Evolutionary conservation across 2,797 vertebrate genomes (phyloP).

Genomic region (Sylvia borin): DNA sequence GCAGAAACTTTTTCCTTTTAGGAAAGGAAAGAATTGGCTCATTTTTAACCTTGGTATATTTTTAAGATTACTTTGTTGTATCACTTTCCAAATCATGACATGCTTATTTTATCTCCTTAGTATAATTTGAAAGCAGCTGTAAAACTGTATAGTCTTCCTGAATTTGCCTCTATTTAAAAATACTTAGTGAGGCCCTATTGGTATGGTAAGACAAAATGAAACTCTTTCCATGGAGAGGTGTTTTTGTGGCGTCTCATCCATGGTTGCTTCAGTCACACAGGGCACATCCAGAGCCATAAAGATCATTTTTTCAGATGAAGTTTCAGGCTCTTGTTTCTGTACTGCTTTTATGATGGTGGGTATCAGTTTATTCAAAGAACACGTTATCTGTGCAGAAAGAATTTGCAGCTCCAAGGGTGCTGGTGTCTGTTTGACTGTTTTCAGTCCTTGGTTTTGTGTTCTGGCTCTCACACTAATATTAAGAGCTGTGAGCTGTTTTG

Average conservation of each 20-base stretch:
- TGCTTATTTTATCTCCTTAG: not conserved
- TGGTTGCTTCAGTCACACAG: not conserved
- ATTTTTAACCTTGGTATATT: not conserved
- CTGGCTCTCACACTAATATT: not conserved
- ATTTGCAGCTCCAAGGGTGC: not conserved
- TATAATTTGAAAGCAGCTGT: not conserved
- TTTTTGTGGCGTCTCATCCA: not conserved
- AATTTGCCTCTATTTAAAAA: not conserved
- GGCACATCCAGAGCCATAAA: not conserved
- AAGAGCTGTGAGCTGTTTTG: not conserved
- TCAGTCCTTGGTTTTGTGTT: not conserved
- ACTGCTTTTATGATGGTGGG: not conserved
- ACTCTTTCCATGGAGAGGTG: not conserved
- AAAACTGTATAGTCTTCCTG: not conserved
- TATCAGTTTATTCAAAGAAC: not conserved
- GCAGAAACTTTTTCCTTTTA: not conserved
- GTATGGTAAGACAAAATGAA: not conserved
- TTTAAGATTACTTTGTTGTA: not conserved
- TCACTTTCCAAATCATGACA: not conserved
- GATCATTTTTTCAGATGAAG: not conserved
- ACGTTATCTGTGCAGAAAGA: not conserved
- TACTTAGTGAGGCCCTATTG: not conserved
- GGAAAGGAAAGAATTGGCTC: not conserved
- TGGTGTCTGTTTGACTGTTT: not conserved
- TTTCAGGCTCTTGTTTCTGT: not conserved